A percentile compares a stretch with the other conserved stretches of the same genome.
These are phyloP conservation scores for Petaurus breviceps DNA, from an alignment of 2,113 vertebrate genomes.

Conservation along the genomic window DNA sequence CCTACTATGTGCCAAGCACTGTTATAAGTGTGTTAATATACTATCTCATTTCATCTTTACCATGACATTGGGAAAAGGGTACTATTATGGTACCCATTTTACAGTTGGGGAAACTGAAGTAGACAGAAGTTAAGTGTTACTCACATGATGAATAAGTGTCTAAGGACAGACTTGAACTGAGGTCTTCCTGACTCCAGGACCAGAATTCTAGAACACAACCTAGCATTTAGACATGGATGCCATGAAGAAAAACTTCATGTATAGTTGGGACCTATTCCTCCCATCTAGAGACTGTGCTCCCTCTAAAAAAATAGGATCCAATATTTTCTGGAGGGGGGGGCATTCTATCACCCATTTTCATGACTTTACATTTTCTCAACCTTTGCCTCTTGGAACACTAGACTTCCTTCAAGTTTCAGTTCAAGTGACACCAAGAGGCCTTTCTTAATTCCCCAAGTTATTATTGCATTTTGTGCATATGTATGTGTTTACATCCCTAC, in stretches of 20 bases:
- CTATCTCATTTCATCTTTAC: not conserved
- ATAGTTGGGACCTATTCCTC: not conserved
- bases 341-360: not conserved
- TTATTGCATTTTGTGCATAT: too few relatives aligned
- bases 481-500: too few relatives aligned
- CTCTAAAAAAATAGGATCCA: not conserved
- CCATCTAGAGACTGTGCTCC: not conserved
- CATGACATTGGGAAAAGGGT: not conserved
- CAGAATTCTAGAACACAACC: not conserved
- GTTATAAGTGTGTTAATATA: not conserved
- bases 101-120: not conserved
- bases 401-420: not conserved
- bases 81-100: not conserved
- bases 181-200: not conserved
- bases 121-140: not conserved
- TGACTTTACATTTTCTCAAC: not conserved
- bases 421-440: too few relatives aligned
- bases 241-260: not conserved
- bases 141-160: not conserved
- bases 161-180: not conserved
- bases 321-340: not conserved
- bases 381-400: not conserved
- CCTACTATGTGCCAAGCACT: not conserved
- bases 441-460: too few relatives aligned
- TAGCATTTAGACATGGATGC: not conserved